phyloP scores from a whole-genome alignment of 2,113 vertebrate species.

The Eupsittula cactorum region DNA sequence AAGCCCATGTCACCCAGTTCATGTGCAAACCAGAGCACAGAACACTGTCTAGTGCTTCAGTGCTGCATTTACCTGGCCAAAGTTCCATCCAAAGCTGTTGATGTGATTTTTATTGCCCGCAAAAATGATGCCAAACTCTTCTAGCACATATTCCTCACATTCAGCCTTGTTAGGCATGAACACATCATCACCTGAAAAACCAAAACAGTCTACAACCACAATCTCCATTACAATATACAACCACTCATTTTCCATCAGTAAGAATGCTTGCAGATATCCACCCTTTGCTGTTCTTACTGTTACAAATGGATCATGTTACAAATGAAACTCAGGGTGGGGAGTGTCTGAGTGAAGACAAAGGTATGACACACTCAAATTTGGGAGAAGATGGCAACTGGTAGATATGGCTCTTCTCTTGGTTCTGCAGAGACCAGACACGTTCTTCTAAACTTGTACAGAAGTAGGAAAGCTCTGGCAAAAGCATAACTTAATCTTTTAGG shows the following conservation, averaged over 20 bases:
- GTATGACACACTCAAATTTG: not conserved
- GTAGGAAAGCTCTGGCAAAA: not conserved
- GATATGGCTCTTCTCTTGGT: not conserved
- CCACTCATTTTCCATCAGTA: not conserved
- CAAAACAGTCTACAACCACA: not conserved
- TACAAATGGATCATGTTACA: not conserved
- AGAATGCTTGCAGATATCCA: not conserved
- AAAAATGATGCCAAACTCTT: slow-evolving; percentile 83
- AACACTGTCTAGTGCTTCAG: not conserved
- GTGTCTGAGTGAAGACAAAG: not conserved
- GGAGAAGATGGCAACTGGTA: not conserved
- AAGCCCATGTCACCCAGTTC: not conserved
- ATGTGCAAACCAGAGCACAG: not conserved
- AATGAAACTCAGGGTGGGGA: not conserved
- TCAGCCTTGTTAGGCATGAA: slow-evolving; percentile 73
- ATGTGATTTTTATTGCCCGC: slow-evolving; percentile 75
- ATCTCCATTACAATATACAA: not conserved
- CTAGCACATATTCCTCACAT: slow-evolving; percentile 84
- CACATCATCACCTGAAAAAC: slow-evolving; percentile 82
- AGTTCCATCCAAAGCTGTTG: slow-evolving; percentile 77
- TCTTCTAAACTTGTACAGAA: not conserved
- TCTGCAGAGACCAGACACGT: not conserved
- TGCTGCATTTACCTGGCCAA: slow-evolving; percentile 80
- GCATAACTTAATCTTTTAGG: not conserved
- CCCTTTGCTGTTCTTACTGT: not conserved